Conservation (phyloP, 2,113 vertebrate species). For the Conger conger region DNA sequence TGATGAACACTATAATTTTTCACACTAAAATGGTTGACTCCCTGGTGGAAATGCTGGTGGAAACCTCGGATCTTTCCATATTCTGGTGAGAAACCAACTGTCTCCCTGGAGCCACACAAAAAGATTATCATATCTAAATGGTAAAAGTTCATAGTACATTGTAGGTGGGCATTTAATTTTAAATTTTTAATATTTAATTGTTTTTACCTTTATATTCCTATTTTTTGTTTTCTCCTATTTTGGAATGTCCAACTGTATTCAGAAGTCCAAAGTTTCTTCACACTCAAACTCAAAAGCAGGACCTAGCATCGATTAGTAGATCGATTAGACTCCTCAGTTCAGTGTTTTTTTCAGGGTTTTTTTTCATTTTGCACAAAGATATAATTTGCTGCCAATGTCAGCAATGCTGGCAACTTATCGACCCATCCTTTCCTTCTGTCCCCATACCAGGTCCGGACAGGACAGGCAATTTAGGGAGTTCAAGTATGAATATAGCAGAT, state of each 20-base stretch:
- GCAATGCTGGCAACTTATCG: background rate
- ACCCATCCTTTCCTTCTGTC: background rate
- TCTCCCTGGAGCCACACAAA: background rate
- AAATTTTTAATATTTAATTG: no score
- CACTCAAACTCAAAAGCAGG: no score
- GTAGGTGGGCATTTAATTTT: no score
- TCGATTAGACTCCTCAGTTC: background rate
- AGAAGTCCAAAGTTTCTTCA: no score
- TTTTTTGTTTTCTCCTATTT: no score
- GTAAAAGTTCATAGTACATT: background rate
- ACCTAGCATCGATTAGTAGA: background rate
- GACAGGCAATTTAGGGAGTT: background rate
- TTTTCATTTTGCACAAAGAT: background rate
- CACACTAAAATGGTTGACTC: constrained; percentile 88
- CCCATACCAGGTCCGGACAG: background rate
- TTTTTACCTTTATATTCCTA: no score
- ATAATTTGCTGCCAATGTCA: background rate
- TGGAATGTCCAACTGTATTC: no score
- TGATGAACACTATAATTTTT: constrained; percentile 87
- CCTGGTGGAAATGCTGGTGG: constrained; percentile 83
- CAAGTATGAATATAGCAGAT: constrained; percentile 4
- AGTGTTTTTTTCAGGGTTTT: background rate
- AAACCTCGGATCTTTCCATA: constrained; percentile 84
- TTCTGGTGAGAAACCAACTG: constrained; percentile 71
- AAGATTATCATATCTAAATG: background rate